phyloP scores from a whole-genome alignment of 2,113 vertebrate genomes.

The Chunga burmeisteri region DNA sequence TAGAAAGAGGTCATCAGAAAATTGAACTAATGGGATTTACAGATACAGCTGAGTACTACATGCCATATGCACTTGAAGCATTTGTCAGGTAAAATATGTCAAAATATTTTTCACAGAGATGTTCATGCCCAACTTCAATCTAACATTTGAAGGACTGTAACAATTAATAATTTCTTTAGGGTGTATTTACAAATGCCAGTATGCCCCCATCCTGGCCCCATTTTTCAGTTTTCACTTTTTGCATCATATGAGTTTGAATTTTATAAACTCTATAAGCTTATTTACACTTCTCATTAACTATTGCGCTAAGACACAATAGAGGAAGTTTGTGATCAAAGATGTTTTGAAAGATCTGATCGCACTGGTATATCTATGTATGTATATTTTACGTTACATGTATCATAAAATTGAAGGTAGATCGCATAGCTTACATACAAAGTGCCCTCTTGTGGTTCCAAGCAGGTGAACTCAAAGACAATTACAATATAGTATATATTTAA shows the following conservation, averaged over 20 bases:
- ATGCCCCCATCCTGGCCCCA: not conserved
- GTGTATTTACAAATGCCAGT: not conserved
- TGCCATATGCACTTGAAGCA: not conserved
- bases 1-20: not conserved
- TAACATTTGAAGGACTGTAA: not conserved
- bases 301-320: not conserved
- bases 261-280: not conserved
- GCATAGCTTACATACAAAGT: slow-evolving; percentile 12
- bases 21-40: not conserved
- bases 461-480: not conserved
- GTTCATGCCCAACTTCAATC: not conserved
- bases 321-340: not conserved
- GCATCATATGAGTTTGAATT: not conserved
- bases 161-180: not conserved
- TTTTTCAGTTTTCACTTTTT: not conserved
- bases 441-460: slow-evolving; percentile 72
- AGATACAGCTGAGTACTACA: not conserved
- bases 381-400: fast-evolving
- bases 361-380: too few relatives aligned
- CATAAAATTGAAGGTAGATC: not conserved
- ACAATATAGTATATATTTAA: not conserved
- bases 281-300: not conserved
- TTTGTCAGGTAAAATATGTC: not conserved
- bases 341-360: not conserved
- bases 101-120: not conserved